Conservation (phyloP, 1,140 invertebrate genomes). For the Drosophila bocki region DNA sequence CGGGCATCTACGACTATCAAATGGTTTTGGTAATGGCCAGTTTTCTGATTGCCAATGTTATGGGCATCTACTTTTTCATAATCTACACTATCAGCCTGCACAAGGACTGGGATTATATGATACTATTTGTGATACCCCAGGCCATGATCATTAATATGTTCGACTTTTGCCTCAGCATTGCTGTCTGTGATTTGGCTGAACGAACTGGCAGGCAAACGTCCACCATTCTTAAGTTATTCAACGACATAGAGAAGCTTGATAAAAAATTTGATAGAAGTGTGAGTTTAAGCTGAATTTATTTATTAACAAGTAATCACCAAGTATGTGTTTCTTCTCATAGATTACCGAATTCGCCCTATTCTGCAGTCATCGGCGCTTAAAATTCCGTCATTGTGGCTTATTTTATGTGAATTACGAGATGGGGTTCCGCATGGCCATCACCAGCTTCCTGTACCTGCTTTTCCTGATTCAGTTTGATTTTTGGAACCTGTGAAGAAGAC, state of each 20-base stretch:
- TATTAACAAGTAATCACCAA: background rate
- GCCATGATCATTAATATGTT: constrained; percentile 34
- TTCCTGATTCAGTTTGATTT: constrained; percentile 68
- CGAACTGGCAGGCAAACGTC: constrained; percentile 34
- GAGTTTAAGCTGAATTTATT: background rate
- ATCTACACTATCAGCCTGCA: constrained; percentile 36
- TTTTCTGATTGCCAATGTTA: constrained; percentile 36
- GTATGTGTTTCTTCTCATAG: background rate
- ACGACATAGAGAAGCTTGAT: constrained; percentile 12
- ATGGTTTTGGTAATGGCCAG: constrained; percentile 20
- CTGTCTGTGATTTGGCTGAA: constrained; percentile 41
- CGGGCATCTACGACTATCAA: constrained; percentile 44
- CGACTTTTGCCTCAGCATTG: constrained; percentile 51
- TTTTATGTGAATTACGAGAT: constrained; percentile 51
- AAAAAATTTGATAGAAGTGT: constrained; percentile 28
- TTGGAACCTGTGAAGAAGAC: constrained; percentile 12
- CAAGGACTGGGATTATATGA: background rate
- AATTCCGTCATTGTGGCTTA: constrained; percentile 42
- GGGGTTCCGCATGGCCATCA: constrained; percentile 59
- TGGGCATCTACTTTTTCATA: constrained; percentile 25
- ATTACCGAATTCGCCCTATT: constrained; percentile 47
- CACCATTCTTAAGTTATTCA: constrained; percentile 45
- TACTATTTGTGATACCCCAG: constrained; percentile 11
- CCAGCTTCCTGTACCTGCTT: constrained; percentile 46
- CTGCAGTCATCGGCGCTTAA: constrained; percentile 41